Evolutionary conservation across 2,113 vertebrate genomes (phyloP), one percentile per base, ranked within the genome.

Genomic region (Mola mola): DNA sequence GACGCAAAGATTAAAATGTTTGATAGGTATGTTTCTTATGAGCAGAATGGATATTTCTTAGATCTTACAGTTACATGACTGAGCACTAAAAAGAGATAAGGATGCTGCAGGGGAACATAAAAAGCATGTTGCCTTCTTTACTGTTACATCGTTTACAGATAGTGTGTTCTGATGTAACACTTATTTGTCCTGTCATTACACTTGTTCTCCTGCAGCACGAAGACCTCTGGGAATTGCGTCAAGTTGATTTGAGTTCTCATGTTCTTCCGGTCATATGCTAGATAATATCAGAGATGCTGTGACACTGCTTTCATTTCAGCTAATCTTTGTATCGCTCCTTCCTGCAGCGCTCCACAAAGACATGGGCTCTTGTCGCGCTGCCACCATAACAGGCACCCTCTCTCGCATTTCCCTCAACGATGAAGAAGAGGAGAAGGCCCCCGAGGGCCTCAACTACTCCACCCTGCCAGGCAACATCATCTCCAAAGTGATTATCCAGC

Each of bases 401-500:
- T 99, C 97, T 28, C 94, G 97, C 86, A 98, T 99, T 84, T 99
- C 97, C 25, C 92, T 99, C 38, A 99, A 98, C 4, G 97, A 99
- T 46, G 95, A 97, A 42, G 97, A 99, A 77, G 97, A 98, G 42
- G 94, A 95, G 72, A 98, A 98, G 71, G 90, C 87, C 40, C 92
- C 95, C 0, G 96, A 98, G 91, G 95, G 94, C 73, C 93, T 98
- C 80, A 98, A 94, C 90, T 99, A 98, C 85, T 96, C 97, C 53
- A 98, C 96, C 22, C 85, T 99, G 87, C 97, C 97, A 46, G 97
- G 97, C 88, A 98, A 96, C 72, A 96, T 99, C 84, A 96, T 99
- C 87, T 99, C 97, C 84, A 99, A 99, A 93, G 97, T 99, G 77
- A 95, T 98, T 75, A 98, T 98, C 87, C 96, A 98, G 86, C 97